A percentile compares a stretch with the other conserved stretches of the same genome.
phyloP scores from a whole-genome alignment of 2,888 invertebrate genomes.

The Leptopilina myrica region DNA sequence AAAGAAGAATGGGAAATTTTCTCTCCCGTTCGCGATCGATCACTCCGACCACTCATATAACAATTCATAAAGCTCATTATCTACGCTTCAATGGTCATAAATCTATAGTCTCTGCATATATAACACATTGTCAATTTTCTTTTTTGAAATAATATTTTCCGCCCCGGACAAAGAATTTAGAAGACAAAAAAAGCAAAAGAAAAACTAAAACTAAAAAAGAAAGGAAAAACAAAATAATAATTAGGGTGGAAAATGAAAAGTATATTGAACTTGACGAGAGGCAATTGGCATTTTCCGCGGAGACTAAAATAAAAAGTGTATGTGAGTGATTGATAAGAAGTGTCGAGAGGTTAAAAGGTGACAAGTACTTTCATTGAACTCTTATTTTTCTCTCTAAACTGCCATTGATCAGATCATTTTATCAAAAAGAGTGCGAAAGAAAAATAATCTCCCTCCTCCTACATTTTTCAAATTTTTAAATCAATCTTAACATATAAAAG shows the following conservation, averaged over 20 bases:
- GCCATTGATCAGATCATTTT: constrained; percentile 28
- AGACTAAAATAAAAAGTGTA: constrained; percentile 12
- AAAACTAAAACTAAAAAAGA: too few species aligned
- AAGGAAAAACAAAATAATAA: too few species aligned
- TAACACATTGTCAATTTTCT: too few species aligned
- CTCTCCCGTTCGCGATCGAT: constrained; percentile 20
- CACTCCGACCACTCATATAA: constrained; percentile 5
- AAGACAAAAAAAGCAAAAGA: too few species aligned
- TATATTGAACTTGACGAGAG: constrained; percentile 36
- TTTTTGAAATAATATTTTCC: too few species aligned
- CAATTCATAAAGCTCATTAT: constrained; percentile 30
- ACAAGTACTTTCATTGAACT: constrained; percentile 33
- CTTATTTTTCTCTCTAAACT: constrained; percentile 13
- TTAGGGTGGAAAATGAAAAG: background rate
- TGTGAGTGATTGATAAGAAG: constrained; percentile 24
- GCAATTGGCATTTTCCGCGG: constrained; percentile 17
- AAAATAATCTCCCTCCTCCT: too few species aligned
- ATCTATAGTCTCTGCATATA: background rate
- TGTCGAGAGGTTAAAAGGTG: constrained; percentile 15
- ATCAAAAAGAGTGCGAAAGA: background rate
- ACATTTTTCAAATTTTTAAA: too few species aligned
- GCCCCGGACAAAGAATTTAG: too few species aligned
- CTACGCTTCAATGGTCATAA: background rate
- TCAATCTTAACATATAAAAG: too few species aligned
- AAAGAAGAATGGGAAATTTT: background rate